Conservation (phyloP, 2,888 invertebrate genomes). For the Callimorpha dominula region DNA sequence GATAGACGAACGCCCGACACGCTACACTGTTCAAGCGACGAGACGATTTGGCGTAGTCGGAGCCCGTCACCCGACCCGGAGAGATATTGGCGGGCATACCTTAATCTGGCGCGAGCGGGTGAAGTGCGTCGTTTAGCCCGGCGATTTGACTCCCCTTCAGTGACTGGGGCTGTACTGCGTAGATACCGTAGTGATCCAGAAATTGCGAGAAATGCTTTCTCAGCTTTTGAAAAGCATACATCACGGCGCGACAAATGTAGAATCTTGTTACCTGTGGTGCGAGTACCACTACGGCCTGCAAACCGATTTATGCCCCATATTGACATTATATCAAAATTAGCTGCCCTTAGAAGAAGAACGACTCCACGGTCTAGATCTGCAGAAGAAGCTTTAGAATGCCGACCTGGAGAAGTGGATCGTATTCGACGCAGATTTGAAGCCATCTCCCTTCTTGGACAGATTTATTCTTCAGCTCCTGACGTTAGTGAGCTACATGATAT, state of each 20-base stretch:
- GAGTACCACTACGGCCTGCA: conserved; percentile 88
- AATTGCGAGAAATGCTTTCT: conserved; percentile 87
- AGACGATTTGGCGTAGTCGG: conserved; percentile 90
- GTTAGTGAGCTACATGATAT: conserved; percentile 92
- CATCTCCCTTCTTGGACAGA: conserved; percentile 90
- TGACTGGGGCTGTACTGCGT: conserved; percentile 83
- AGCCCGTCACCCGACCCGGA: conserved; percentile 92
- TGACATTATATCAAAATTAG: conserved; percentile 95
- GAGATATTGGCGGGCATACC: conserved; percentile 89
- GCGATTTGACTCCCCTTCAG: conserved; percentile 91
- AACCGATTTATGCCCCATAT: conserved; percentile 95
- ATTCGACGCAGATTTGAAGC: conserved; percentile 91
- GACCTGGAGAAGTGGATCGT: conserved; percentile 90
- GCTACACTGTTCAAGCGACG: conserved; percentile 87
- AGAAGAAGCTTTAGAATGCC: conserved; percentile 83
- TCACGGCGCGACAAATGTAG: conserved; percentile 65
- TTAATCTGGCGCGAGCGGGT: conserved; percentile 91
- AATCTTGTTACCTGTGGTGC: conserved; percentile 88
- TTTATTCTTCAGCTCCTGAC: conserved; percentile 93
- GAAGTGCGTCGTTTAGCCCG: conserved; percentile 92
- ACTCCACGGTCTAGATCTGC: conserved; percentile 82
- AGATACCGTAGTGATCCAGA: conserved; percentile 94
- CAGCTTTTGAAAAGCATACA: conserved; percentile 77
- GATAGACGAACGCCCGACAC: conserved; percentile 84
- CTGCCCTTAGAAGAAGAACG: conserved; percentile 86